phyloP scores from a whole-genome alignment of 2,888 invertebrate genomes.

The Frankliniella intonsa region DNA sequence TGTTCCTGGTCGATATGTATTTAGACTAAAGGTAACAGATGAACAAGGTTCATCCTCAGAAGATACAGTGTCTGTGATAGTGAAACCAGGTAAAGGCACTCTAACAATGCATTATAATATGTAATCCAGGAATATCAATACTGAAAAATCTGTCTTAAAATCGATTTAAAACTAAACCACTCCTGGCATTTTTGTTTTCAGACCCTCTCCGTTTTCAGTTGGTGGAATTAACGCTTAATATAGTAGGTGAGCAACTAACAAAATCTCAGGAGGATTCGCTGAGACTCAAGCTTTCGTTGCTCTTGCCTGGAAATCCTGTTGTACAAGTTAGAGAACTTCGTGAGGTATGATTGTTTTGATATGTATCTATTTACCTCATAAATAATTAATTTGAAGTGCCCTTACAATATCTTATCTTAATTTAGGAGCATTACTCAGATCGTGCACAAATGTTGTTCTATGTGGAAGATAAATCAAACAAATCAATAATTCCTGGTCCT shows the following conservation, averaged over 20 bases:
- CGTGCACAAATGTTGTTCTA: slow-evolving; percentile 66
- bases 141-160: neutral
- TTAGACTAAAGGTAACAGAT: slow-evolving; percentile 83
- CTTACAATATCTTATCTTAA: neutral
- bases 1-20: slow-evolving; percentile 81
- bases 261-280: slow-evolving; percentile 70
- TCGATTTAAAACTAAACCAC: slow-evolving; percentile 20
- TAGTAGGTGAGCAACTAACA: slow-evolving; percentile 63
- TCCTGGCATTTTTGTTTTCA: slow-evolving; percentile 41
- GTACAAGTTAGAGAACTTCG: slow-evolving; percentile 44
- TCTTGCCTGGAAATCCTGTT: slow-evolving; percentile 60
- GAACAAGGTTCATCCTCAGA: slow-evolving; percentile 78
- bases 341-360: slow-evolving; percentile 45
- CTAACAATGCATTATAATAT: slow-evolving; percentile 27
- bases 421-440: slow-evolving; percentile 54
- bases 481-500: slow-evolving; percentile 53
- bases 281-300: slow-evolving; percentile 71
- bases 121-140: neutral
- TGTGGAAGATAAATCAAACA: slow-evolving; percentile 55
- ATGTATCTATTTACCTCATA: neutral
- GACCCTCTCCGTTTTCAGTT: slow-evolving; percentile 71
- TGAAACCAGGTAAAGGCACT: slow-evolving; percentile 56
- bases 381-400: slow-evolving; percentile 28
- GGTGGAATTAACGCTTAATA: slow-evolving; percentile 75
- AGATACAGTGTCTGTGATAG: slow-evolving; percentile 78